Evolutionary conservation across 2,113 vertebrate genomes (phyloP).

Genomic region (Lipotes vexillifer): DNA sequence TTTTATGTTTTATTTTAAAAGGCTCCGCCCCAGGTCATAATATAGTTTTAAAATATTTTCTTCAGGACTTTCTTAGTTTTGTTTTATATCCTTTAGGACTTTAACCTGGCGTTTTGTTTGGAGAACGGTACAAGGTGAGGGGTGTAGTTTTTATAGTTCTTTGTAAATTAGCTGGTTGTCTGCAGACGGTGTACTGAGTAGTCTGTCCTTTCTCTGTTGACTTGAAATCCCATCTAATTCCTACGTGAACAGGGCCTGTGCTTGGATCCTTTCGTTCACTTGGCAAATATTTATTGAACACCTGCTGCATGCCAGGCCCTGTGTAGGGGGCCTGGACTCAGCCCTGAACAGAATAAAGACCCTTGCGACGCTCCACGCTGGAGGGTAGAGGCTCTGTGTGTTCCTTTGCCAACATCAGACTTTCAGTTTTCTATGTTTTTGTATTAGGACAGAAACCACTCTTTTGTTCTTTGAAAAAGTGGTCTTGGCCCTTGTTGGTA

Average conservation of each 20-base stretch:
- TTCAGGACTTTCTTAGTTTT: neutral
- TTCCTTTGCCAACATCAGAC: too few relatives aligned
- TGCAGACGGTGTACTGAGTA: neutral
- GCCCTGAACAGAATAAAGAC: neutral
- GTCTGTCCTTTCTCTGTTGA: neutral
- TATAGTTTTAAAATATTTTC: too few relatives aligned
- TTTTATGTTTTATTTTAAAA: neutral
- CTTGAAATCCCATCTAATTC: neutral
- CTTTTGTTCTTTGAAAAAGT: neutral
- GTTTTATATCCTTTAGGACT: neutral
- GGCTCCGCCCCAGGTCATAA: neutral
- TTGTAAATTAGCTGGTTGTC: too few relatives aligned
- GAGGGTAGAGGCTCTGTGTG: neutral
- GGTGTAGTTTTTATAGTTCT: neutral
- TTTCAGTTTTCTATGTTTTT: neutral
- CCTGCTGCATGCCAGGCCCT: neutral
- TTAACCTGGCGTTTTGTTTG: neutral
- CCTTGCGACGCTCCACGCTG: accelerated
- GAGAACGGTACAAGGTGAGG: neutral
- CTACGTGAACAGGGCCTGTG: neutral
- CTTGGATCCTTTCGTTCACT: neutral
- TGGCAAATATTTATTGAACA: neutral
- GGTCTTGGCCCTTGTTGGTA: neutral
- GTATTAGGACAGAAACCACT: neutral
- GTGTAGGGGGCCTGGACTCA: neutral